Base-by-base conservation (phyloP, 2,797 vertebrate species). In the Crenichthys baileyi region DNA sequence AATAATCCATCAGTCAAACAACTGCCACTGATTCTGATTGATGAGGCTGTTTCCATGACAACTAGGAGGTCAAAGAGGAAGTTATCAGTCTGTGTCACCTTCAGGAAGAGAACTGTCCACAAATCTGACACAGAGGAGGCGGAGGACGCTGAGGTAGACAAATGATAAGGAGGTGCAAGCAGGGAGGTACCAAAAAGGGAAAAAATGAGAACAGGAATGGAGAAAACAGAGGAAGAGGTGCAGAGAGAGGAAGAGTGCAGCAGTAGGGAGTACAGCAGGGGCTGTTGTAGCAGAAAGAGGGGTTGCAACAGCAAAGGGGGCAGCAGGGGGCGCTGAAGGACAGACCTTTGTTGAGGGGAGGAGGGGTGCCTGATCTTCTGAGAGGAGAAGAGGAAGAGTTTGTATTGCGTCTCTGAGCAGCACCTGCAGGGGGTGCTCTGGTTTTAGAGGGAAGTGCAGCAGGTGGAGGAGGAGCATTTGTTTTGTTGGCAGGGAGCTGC, bases 61-160 rank as follows among this genome's bases (percentile, higher is more conserved):
- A 76, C 46, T 18, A 22, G 24, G 50, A 68, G 56, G 63, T 80
- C 9, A 61, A 53, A 46, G 18, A 72, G 63, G 76, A 81, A 78
- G 53, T 61, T 51, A 72, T 31, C 20, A 18, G 56, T 72, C 74
- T 77, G 65, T 76, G 76, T 74, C 74, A 79, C 71, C 63, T 73
- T 81, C 68, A 76, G 70, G 41, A 41, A 3, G 39, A 78, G 16
- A 26, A 29, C 7, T 31, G 70, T 31, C 70, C 70, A 39, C 68
- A 67, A 56, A 48, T 20, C 6, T 9, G 3, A 31, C 50, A 22
- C 2, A 39, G 50, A 29, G 29, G 36, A 55, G 58, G 48, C 13
- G 22, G 60, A 44, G 48, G 16, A 24, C 20, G 36, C 36, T 36
- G 18, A 36, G 41, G 53, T 9, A 48, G 29, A 22, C 12, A 18